Evolutionary conservation across 2,888 invertebrate species (phyloP).

Genomic region (Hydropsyche betteni): DNA sequence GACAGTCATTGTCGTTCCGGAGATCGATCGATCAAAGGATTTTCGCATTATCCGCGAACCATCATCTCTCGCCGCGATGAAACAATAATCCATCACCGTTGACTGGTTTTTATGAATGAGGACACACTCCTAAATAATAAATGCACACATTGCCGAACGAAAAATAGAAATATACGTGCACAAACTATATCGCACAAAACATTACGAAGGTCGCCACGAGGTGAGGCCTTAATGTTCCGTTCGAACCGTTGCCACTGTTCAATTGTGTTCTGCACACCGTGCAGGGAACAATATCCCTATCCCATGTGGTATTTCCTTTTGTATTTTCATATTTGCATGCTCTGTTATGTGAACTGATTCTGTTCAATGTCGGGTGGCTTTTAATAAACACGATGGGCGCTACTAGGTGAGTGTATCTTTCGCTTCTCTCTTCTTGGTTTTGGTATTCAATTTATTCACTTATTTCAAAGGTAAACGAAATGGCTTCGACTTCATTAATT

Average conservation of each 20-base stretch:
- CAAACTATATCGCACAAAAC: conserved; percentile 11
- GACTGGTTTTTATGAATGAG: conserved; percentile 39
- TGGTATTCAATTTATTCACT: conserved; percentile 17
- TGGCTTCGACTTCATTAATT: not conserved
- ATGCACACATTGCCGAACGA: not conserved
- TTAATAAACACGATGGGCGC: conserved; percentile 17
- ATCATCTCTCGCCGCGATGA: conserved; percentile 10
- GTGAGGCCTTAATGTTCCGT: conserved; percentile 34
- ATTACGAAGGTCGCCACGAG: conserved; percentile 28
- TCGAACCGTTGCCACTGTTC: conserved; percentile 16
- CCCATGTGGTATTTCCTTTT: conserved; percentile 1
- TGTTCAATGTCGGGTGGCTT: conserved; percentile 34
- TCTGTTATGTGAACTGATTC: not conserved
- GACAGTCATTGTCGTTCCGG: conserved; percentile 1
- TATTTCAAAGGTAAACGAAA: not conserved
- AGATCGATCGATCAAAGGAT: conserved; percentile 22
- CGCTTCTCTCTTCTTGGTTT: conserved; percentile 15
- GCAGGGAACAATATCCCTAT: conserved; percentile 34
- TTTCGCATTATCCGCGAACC: conserved; percentile 21
- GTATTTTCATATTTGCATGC: conserved; percentile 10
- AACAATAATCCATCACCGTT: conserved; percentile 40
- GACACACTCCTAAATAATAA: conserved; percentile 36
- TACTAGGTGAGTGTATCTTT: conserved; percentile 34
- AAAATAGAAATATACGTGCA: conserved; percentile 20
- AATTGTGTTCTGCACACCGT: conserved; percentile 31